A percentile compares a stretch with the other conserved stretches of the same genome.
phyloP scores from a whole-genome alignment of 1,140 invertebrate species.

The Drosophila sucinea region DNA sequence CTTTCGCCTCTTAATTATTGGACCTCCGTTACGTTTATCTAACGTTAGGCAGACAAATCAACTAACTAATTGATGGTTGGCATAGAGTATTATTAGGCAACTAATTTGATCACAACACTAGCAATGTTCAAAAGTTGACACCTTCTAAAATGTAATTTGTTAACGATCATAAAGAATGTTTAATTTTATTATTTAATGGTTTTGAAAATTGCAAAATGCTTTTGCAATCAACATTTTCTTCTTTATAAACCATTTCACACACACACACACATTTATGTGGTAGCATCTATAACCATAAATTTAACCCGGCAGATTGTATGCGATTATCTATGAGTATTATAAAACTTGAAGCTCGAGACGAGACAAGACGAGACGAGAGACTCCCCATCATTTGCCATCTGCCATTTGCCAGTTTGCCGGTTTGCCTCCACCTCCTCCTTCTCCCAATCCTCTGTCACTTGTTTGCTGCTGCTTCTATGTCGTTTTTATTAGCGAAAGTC shows the following conservation, averaged over 20 bases:
- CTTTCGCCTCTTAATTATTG: slow-evolving; percentile 34
- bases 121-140: slow-evolving; percentile 8
- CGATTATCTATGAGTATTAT: slow-evolving; percentile 69
- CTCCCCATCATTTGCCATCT: slow-evolving; percentile 33
- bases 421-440: neutral
- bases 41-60: neutral
- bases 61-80: slow-evolving; percentile 5
- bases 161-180: slow-evolving; percentile 14
- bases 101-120: slow-evolving; percentile 1
- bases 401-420: slow-evolving; percentile 8
- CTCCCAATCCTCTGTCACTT: neutral
- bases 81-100: neutral
- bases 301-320: slow-evolving; percentile 22
- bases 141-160: slow-evolving; percentile 15
- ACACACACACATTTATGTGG: slow-evolving; percentile 19
- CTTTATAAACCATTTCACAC: slow-evolving; percentile 46
- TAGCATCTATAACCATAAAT: slow-evolving; percentile 36
- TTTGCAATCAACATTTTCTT: slow-evolving; percentile 49
- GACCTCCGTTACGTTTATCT: slow-evolving; percentile 37
- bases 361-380: slow-evolving; percentile 34
- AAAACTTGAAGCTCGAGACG: slow-evolving; percentile 52
- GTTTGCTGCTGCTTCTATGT: slow-evolving; percentile 24
- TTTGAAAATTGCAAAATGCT: slow-evolving; percentile 63
- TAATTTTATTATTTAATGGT: slow-evolving; percentile 22
- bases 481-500: slow-evolving; percentile 79